These are phyloP conservation scores for Myotis lucifugus DNA, from an alignment of 2,113 vertebrate species.

Conservation along the genomic window DNA sequence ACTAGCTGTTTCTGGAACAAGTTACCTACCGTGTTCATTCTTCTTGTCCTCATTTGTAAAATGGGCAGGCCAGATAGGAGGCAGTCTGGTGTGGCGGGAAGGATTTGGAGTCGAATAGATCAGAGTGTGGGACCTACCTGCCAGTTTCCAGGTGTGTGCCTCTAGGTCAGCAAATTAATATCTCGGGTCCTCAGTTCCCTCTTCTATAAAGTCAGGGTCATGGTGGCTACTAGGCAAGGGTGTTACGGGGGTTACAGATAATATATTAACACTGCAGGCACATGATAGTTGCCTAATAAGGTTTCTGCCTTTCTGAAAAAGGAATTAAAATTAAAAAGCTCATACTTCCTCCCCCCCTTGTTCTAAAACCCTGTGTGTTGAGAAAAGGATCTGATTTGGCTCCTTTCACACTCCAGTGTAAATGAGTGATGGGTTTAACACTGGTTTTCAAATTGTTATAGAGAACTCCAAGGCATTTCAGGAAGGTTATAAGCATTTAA, in stretches of 20 bases:
- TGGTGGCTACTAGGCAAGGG: background rate
- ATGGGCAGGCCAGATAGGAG: background rate
- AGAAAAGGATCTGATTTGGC: background rate
- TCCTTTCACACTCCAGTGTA: background rate
- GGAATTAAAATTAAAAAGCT: background rate
- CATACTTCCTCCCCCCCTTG: background rate
- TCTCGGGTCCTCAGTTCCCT: background rate
- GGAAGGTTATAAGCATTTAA: background rate
- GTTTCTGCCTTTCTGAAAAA: conserved; percentile 2
- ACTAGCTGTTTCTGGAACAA: background rate
- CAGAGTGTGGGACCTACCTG: background rate
- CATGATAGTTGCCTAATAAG: background rate
- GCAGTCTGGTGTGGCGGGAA: background rate
- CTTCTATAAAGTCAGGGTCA: background rate
- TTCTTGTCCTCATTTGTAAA: background rate
- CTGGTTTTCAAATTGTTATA: background rate
- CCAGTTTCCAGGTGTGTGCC: background rate
- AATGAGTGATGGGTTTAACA: background rate
- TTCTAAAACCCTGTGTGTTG: background rate
- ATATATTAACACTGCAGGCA: background rate
- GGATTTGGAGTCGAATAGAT: background rate
- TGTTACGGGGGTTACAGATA: background rate
- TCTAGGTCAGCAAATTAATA: background rate
- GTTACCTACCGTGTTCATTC: background rate
- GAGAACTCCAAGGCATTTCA: background rate